Base-by-base conservation (phyloP, 2,888 invertebrate species). In the Ceraclea dissimilis region DNA sequence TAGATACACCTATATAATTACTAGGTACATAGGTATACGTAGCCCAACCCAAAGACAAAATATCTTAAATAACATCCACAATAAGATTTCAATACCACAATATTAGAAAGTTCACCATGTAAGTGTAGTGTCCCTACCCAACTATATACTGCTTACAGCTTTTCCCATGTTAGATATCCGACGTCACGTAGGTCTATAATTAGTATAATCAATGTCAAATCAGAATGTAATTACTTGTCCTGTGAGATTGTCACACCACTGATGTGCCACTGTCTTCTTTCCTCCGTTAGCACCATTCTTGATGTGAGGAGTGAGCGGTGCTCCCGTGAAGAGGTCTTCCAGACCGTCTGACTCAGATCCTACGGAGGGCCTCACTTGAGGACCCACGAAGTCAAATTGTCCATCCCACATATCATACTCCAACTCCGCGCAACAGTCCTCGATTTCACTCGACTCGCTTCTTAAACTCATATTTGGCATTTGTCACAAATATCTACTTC, bases 321-420 rank as follows among this genome's bases (percentile, higher is more conserved):
- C 65, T 19, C 78, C 78, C 31, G 75, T 74, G 65, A 78, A 78
- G 44, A 78, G 68, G 65, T 78, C 77, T 64, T 77, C 78, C 56
- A 76, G 66, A 61, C 76, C 76, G 17, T 66, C 64, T 62, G 75
- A 73, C 43, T 71, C 71, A 58, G 75, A 71, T 52, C 77, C 69
- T 13, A 65, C 66, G 39, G 75, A 68, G 21, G 67, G 64, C 16
- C 71, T 70, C 2, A 72, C 75, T 65, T 77, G 78, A 10, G 81
- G 79, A 46, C 89, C 89, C 65, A 89, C 81, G 72, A 90, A 89
- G 73, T 90, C 88, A 67, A 91, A 91, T 74, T 90, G 90, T 58
- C 90, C 90, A 70, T 90, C 88, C 90, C 90, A 91, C 83, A 90
- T 85, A 69, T 91, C 90, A 71, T 87, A 89, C 71, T 88, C 89